Evolutionary conservation across 2,888 invertebrate genomes (phyloP).

Genomic region (Troglohyphantes excavatus): DNA sequence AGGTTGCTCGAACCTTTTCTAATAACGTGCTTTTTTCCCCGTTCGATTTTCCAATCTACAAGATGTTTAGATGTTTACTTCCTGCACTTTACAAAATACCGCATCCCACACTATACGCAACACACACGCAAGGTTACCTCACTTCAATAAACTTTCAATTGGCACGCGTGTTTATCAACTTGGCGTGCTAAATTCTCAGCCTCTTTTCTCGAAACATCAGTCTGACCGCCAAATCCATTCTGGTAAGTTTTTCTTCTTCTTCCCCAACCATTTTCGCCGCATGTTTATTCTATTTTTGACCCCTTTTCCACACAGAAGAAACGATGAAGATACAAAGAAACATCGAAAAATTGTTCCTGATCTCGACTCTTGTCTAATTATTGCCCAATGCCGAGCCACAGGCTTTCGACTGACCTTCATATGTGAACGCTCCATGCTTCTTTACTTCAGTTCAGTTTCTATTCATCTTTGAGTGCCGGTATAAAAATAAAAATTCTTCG

Average conservation of each 20-base stretch:
- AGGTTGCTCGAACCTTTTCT: too few species aligned
- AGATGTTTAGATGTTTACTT: too few species aligned
- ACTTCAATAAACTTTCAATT: not conserved
- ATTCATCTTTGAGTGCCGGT: conserved; percentile 13
- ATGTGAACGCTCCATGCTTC: conserved; percentile 9
- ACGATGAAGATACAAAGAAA: conserved; percentile 34
- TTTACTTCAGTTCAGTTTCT: not conserved
- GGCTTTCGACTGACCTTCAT: conserved; percentile 53
- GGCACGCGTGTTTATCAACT: not conserved
- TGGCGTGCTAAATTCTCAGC: not conserved
- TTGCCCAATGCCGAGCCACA: conserved; percentile 17
- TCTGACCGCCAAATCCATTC: conserved; percentile 43
- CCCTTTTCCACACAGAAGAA: conserved; percentile 27
- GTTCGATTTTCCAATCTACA: too few species aligned
- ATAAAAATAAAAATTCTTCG: conserved; percentile 8
- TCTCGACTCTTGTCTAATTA: conserved; percentile 22
- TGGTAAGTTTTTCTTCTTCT: not conserved
- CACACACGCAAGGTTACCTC: not conserved
- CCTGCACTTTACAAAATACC: too few species aligned
- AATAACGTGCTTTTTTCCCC: too few species aligned
- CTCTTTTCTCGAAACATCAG: conserved; percentile 2
- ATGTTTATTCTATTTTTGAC: conserved; percentile 51
- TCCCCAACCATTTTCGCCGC: not conserved
- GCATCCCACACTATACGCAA: too few species aligned
- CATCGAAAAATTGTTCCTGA: conserved; percentile 25